Base-by-base conservation (phyloP, 2,113 vertebrate species). In the Oncorhynchus mykiss region DNA sequence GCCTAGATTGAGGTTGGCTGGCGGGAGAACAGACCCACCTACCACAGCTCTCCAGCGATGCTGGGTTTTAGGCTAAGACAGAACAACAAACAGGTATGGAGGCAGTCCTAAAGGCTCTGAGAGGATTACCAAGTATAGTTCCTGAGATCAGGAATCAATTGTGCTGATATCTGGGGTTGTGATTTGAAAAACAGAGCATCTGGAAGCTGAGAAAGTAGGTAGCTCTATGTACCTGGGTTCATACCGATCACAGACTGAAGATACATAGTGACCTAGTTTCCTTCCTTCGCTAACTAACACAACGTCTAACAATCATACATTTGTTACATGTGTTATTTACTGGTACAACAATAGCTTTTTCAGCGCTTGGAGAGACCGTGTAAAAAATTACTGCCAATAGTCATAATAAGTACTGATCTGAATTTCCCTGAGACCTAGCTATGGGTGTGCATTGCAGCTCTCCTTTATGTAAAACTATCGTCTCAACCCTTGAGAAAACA, bases 1-100 rank as follows among this genome's bases (percentile, higher is more conserved):
- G 77, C 49, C 57, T 69, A 57, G 20, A 74, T 57, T 57, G 75
- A 49, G 16, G 74, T 62, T 78, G 66, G 54, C 12, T 20, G 29
- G 31, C 22, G 57, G 51, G 24, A 45, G 31, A 14, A 31, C 16
- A 54, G 14, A 14, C 51, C 14, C 5, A 54, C 14, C 51, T 54
- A 14, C 51, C 51, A 54, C 59, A 62, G 59, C 59, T 62, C 59
- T 62, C 18, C n/a, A 20, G n/a, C 5, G 7, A 68, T 68, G 66
- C 14, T 34, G 49, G 14, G 1, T 6, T 54, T 69, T 51, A 24
- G 49, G 11, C 48, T 54, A 27, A 62, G 74, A 54, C 18, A 74
- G 9, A 45, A 45, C n/a, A 62, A 11, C n/a, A 22, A 22, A 22
- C 59, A 24, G n/a, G 59, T 7, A n/a, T 62, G 59, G 59, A 48